Conservation (phyloP, 2,113 vertebrate genomes). For the Dendropsophus ebraccatus region DNA sequence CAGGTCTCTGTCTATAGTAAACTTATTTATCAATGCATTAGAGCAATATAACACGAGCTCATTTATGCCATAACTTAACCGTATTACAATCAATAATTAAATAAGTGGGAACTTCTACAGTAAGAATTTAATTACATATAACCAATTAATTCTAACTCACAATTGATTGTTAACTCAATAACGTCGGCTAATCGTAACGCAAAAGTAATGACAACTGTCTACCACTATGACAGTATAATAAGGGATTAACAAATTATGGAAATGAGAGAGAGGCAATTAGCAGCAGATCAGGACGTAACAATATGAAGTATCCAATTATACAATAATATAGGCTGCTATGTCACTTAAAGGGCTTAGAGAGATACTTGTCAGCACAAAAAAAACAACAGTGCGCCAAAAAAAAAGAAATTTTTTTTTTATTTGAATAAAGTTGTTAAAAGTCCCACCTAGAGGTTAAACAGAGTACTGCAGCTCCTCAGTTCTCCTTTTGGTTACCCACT, state of each 20-base stretch:
- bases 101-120: neutral
- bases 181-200: neutral
- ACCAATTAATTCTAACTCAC: conserved; percentile 8
- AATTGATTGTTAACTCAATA: conserved; percentile 30
- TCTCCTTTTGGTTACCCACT: too few relatives aligned
- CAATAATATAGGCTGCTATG: neutral
- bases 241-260: conserved; percentile 6
- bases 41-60: too few relatives aligned
- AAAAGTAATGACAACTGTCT: conserved; percentile 27
- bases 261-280: neutral
- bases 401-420: too few relatives aligned
- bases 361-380: neutral
- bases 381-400: too few relatives aligned
- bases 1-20: too few relatives aligned
- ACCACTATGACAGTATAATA: neutral
- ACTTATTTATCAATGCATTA: too few relatives aligned
- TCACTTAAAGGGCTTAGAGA: neutral
- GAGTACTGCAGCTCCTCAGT: too few relatives aligned
- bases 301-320: neutral
- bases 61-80: neutral
- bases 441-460: too few relatives aligned
- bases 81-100: neutral
- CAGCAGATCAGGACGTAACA: neutral
- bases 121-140: conserved; percentile 15
- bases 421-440: too few relatives aligned